Conservation (phyloP, 2,113 vertebrate species). For the Atrichornis clamosus region DNA sequence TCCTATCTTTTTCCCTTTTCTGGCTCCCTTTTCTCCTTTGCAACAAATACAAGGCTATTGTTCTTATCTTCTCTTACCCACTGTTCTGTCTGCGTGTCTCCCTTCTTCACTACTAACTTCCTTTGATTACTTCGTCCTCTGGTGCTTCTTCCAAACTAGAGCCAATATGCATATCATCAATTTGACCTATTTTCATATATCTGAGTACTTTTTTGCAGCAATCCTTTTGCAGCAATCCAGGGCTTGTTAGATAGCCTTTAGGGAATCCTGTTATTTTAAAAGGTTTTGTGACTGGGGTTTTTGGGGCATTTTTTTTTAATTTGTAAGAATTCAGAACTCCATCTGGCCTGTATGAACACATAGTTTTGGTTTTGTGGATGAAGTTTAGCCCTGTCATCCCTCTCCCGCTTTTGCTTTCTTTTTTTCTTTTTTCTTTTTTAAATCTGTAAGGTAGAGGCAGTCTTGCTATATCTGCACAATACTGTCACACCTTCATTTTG, state of each 20-base stretch:
- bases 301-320: background rate
- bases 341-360: background rate
- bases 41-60: background rate
- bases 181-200: background rate
- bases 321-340: background rate
- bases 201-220: background rate
- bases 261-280: background rate
- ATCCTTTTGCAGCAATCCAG: background rate
- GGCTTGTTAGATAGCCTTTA: background rate
- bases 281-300: background rate
- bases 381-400: background rate
- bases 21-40: background rate
- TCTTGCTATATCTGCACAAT: background rate
- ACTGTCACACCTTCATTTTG: background rate
- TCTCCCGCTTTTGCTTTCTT: background rate
- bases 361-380: background rate
- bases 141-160: background rate
- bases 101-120: slow-evolving; percentile 23
- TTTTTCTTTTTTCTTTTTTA: background rate
- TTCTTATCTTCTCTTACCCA: background rate
- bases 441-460: background rate
- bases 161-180: background rate
- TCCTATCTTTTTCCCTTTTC: slow-evolving; percentile 10
- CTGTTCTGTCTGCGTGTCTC: background rate
- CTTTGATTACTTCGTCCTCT: background rate